Percentiles rank a stretch among this genome's conserved stretches.
phyloP scores from a whole-genome alignment of 2,797 vertebrate species.

The Knipowitschia caucasica region DNA sequence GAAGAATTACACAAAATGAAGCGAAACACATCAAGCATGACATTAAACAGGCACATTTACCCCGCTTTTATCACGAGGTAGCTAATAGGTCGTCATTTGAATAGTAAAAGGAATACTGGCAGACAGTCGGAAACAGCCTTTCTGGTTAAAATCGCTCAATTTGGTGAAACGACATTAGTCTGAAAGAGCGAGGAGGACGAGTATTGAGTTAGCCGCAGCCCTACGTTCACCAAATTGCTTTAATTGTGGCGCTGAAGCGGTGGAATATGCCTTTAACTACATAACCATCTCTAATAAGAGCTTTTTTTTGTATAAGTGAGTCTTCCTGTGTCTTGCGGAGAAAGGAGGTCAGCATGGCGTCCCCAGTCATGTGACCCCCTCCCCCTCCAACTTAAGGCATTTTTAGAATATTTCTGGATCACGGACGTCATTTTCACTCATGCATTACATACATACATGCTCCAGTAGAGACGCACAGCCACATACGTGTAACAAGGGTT shows the following conservation, averaged over 20 bases:
- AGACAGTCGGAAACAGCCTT: background rate
- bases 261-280: background rate
- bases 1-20: too few relatives aligned
- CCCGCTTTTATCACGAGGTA: too few relatives aligned
- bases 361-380: conserved; percentile 61
- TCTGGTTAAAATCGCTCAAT: too few relatives aligned
- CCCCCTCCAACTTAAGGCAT: conserved; percentile 63
- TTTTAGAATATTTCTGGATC: conserved; percentile 60
- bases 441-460: conserved; percentile 18
- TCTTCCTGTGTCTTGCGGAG: background rate
- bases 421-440: conserved; percentile 41
- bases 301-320: background rate
- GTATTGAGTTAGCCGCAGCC: background rate
- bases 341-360: conserved; percentile 51
- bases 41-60: too few relatives aligned
- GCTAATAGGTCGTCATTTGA: too few relatives aligned
- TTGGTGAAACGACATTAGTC: background rate
- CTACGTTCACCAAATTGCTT: background rate
- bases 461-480: background rate
- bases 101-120: too few relatives aligned
- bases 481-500: background rate
- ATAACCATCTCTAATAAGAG: background rate
- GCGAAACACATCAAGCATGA: too few relatives aligned
- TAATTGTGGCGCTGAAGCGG: background rate
- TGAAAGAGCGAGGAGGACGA: background rate